phyloP scores from a whole-genome alignment of 1,140 invertebrate genomes.

The Neodiprion virginianus region DNA sequence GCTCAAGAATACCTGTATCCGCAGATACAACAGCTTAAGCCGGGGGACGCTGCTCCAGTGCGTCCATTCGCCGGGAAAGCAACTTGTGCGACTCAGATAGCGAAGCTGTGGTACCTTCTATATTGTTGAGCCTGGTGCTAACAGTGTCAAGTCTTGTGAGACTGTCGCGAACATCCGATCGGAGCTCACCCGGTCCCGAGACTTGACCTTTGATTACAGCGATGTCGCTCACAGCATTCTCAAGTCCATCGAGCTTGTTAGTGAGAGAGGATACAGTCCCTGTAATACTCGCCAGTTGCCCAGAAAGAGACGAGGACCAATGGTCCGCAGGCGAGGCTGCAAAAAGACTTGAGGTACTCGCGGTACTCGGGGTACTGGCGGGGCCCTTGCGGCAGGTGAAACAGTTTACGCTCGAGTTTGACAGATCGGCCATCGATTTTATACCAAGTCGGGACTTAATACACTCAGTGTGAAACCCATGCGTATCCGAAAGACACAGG shows the following conservation, averaged over 20 bases:
- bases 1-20: background rate
- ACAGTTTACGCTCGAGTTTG: background rate
- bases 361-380: background rate
- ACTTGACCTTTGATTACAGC: slow-evolving; percentile 5
- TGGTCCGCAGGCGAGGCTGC: too few relatives aligned
- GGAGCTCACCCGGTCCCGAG: background rate
- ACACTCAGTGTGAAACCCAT: slow-evolving; percentile 9
- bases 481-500: background rate
- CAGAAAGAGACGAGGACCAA: background rate
- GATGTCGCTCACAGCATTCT: background rate
- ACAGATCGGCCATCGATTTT: background rate
- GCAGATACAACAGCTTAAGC: background rate
- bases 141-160: background rate
- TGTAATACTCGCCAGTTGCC: background rate
- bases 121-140: background rate
- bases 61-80: background rate
- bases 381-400: background rate
- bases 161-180: background rate
- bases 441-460: slow-evolving; percentile 4
- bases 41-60: background rate
- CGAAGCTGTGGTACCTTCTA: background rate
- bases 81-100: background rate
- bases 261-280: background rate
- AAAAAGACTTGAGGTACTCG: too few relatives aligned
- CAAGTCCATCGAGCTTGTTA: slow-evolving; percentile 2